Conservation (phyloP, 2,113 vertebrate species). For the Formicarius rufipectus region DNA sequence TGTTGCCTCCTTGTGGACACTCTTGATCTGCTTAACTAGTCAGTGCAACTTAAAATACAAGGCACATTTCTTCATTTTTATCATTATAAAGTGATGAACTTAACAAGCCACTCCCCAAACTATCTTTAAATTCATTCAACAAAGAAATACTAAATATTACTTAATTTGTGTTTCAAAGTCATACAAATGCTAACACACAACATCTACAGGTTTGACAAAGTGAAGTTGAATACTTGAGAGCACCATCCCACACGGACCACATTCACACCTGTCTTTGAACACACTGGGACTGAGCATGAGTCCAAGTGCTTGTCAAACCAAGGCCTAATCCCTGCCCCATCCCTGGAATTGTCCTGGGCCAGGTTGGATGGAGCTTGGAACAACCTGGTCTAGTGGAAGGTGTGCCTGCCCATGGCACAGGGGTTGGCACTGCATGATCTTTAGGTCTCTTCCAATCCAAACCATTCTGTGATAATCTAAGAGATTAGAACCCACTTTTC, state of each 20-base stretch:
- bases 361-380: neutral
- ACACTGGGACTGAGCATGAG: neutral
- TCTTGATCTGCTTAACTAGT: neutral
- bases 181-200: neutral
- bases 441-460: neutral
- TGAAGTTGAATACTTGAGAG: neutral
- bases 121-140: neutral
- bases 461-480: neutral
- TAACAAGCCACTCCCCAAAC: neutral
- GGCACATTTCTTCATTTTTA: neutral
- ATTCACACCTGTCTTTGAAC: neutral
- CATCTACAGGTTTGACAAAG: neutral
- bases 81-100: neutral
- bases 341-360: neutral
- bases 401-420: neutral
- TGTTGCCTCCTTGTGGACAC: conserved; percentile 35
- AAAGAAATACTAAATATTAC: neutral
- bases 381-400: neutral
- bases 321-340: neutral
- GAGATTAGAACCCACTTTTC: neutral
- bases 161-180: neutral
- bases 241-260: neutral
- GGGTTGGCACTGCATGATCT: neutral
- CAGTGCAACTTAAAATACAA: neutral
- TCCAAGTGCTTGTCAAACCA: neutral